Base-by-base conservation (phyloP, 2,888 invertebrate species). In the Oxystoma pomonae region DNA sequence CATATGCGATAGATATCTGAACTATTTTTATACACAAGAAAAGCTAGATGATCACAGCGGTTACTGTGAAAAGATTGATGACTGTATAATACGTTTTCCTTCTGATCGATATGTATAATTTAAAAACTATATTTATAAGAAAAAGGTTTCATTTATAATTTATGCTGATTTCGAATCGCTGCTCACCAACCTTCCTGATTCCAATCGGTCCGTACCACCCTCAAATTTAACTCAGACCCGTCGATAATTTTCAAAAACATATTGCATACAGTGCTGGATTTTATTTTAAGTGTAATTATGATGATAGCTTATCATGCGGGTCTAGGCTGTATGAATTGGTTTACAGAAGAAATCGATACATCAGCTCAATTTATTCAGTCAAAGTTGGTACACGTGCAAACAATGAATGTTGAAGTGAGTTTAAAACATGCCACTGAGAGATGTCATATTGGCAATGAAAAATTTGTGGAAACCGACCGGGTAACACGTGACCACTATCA, bases 401-500 rank as follows among this genome's bases (percentile, higher is more conserved):
- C 35, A 35, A 3, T 35, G 35, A 35, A 35, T 12, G 12, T 35
- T 35, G 35, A 35, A 12, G 35, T 35, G 35, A 35, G 35, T 12
- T 12, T 35, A 35, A 35, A 35, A 35, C 5, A 35, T 35, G 35
- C 35, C 35, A 35, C 5, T 35, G 35, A 35, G 12, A 35, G 12
- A 35, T 35, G 35, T 35, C 35, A 35, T 35, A 35, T 35, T 35
- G 73, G 73, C 58, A 62, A 64, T 19, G 59, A 67, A 49, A n/a
- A 17, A 2, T 67, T 70, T 57, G 49, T 9, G 20, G 7, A n/a
- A 20, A 20, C 53, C 50, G 62, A 71, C 22, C 65, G 59, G 18
- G 66, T 68, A 55, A 73, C 74, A 19, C 57, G 63, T 1, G 73
- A 76, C 65, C 75, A 77, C 63, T 60, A 64, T 60, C 75, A 76